phyloP scores from a whole-genome alignment of 2,888 invertebrate genomes.

The Seira ritae region DNA sequence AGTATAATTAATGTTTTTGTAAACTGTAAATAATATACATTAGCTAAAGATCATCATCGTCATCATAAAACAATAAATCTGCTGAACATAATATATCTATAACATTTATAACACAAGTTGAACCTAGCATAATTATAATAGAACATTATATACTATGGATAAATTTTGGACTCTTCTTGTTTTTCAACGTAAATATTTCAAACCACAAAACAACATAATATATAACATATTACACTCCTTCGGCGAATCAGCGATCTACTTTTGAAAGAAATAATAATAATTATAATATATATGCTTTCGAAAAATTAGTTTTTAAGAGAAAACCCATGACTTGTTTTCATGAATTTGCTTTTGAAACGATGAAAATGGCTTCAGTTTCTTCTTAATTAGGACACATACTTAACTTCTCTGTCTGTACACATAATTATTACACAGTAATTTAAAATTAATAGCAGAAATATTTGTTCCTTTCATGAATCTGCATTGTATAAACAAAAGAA shows the following conservation, averaged over 20 bases:
- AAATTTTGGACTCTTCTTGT: slow-evolving; percentile 45
- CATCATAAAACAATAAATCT: background rate
- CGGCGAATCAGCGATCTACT: too few species aligned
- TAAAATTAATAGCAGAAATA: too few species aligned
- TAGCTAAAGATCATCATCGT: background rate
- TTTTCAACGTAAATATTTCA: background rate
- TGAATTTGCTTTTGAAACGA: too few species aligned
- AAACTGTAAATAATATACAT: slow-evolving; percentile 64
- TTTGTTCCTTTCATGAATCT: slow-evolving; percentile 3
- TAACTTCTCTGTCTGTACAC: too few species aligned
- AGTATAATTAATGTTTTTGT: slow-evolving; percentile 37
- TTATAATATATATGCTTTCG: background rate
- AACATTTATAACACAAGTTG: slow-evolving; percentile 18
- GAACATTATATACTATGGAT: slow-evolving; percentile 35
- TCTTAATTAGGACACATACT: too few species aligned
- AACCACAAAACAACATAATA: too few species aligned
- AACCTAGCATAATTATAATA: background rate
- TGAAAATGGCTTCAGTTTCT: too few species aligned
- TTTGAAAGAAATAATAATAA: too few species aligned
- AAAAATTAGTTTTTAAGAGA: slow-evolving; percentile 25
- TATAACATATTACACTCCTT: too few species aligned
- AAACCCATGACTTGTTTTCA: background rate
- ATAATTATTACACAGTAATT: too few species aligned
- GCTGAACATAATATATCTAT: slow-evolving; percentile 23
- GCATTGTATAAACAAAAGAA: slow-evolving; percentile 41